Evolutionary conservation across 2,888 invertebrate genomes (phyloP).

Genomic region (Pandemis heparana): DNA sequence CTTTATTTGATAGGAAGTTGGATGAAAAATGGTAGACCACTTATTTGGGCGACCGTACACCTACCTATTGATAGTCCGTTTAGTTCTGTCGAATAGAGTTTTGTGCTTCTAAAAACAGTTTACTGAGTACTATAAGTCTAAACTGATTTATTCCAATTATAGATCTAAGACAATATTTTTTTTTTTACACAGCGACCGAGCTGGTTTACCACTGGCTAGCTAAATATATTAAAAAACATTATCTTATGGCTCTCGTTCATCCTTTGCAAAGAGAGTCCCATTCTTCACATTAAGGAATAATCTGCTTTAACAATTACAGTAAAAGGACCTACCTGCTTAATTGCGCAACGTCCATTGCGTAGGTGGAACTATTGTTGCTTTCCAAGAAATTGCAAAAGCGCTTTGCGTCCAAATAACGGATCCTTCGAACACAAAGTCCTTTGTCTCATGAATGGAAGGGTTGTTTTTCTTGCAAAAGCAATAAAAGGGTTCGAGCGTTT

Average conservation of each 20-base stretch:
- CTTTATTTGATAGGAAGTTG: too few species aligned
- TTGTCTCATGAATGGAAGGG: constrained; percentile 76
- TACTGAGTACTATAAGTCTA: too few species aligned
- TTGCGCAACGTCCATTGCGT: constrained; percentile 40
- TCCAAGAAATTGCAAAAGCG: constrained; percentile 65
- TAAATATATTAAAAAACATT: not conserved
- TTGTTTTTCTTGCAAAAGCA: constrained; percentile 75
- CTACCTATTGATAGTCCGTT: too few species aligned
- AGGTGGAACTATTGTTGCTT: constrained; percentile 51
- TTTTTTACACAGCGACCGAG: not conserved
- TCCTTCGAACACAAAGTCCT: constrained; percentile 65
- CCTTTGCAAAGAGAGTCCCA: constrained; percentile 15
- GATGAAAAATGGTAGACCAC: too few species aligned
- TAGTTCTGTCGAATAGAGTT: too few species aligned
- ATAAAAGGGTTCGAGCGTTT: constrained; percentile 78
- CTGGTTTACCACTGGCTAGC: not conserved
- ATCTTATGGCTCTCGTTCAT: not conserved
- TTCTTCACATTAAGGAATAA: constrained; percentile 15
- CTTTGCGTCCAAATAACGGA: constrained; percentile 77
- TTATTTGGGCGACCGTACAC: too few species aligned
- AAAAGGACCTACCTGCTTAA: constrained; percentile 48
- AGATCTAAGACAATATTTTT: not conserved
- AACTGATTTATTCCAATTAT: too few species aligned
- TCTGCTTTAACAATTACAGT: constrained; percentile 25
- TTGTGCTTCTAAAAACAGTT: too few species aligned